Percentiles rank a stretch among this genome's conserved stretches.
Conservation (phyloP, 2,888 invertebrate genomes). For the Aquatica leii region DNA sequence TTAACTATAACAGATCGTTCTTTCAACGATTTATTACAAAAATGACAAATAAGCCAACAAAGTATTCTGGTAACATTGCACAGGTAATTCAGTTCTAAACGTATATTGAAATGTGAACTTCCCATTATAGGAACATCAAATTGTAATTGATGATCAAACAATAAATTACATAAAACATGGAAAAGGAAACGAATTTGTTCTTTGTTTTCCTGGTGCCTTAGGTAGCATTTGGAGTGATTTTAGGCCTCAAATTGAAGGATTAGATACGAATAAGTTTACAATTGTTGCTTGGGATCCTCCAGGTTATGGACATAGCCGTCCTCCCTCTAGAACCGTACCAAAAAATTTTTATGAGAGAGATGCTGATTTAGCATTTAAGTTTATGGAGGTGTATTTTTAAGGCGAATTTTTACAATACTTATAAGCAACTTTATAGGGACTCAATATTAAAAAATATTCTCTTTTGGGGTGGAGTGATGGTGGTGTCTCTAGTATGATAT, state of each 20-base stretch:
- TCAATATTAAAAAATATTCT: conserved; percentile 75
- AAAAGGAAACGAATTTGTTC: conserved; percentile 66
- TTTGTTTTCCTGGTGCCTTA: conserved; percentile 82
- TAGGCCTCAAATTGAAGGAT: conserved; percentile 75
- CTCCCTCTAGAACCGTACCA: conserved; percentile 77
- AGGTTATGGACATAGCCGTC: conserved; percentile 85
- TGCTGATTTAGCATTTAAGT: conserved; percentile 72
- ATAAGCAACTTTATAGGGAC: conserved; percentile 58
- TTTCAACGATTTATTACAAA: background rate
- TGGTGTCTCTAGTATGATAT: conserved; percentile 78
- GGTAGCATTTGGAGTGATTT: conserved; percentile 87
- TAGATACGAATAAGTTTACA: conserved; percentile 70
- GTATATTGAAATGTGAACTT: no score
- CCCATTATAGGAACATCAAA: conserved; percentile 70
- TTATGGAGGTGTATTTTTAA: conserved; percentile 79
- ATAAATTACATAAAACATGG: conserved; percentile 73
- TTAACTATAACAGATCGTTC: background rate
- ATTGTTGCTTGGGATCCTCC: conserved; percentile 85
- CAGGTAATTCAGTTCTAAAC: background rate
- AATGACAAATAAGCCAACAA: background rate
- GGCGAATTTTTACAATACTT: no score
- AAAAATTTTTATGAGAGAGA: conserved; percentile 77
- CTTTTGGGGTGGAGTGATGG: conserved; percentile 92
- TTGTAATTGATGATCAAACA: conserved; percentile 67
- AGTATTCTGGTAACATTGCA: background rate